phyloP scores from a whole-genome alignment of 2,888 invertebrate genomes.

The Caenorhabditis sinica region DNA sequence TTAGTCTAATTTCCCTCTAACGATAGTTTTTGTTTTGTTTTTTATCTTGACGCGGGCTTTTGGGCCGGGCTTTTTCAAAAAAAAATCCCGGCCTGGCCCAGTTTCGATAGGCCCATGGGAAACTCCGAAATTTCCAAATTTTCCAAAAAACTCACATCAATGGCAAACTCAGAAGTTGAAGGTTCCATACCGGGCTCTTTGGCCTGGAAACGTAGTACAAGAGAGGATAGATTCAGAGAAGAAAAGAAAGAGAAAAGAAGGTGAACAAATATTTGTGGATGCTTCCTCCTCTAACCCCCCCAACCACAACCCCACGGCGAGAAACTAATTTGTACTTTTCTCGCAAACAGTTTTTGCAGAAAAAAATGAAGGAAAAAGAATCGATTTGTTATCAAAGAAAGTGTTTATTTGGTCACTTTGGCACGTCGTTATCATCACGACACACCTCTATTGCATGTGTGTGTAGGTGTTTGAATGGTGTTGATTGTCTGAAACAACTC shows the following conservation, averaged over 20 bases:
- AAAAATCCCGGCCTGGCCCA: no score
- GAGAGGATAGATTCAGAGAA: slow-evolving; percentile 9
- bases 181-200: slow-evolving; percentile 30
- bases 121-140: background rate
- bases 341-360: slow-evolving; percentile 13
- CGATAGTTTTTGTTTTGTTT: no score
- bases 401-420: slow-evolving; percentile 6
- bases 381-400: background rate
- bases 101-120: no score
- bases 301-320: background rate
- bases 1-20: no score
- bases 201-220: background rate
- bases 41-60: no score
- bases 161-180: slow-evolving; percentile 44
- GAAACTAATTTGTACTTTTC: slow-evolving; percentile 42
- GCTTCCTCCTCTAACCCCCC: slow-evolving; percentile 4
- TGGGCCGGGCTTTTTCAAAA: no score
- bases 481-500: background rate
- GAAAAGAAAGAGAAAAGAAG: slow-evolving; percentile 19
- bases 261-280: slow-evolving; percentile 53
- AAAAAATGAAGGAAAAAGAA: background rate
- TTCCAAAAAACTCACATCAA: slow-evolving; percentile 28
- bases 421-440: background rate
- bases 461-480: background rate
- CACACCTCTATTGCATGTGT: background rate